phyloP scores from a whole-genome alignment of 2,113 vertebrate genomes.

The Glaucomys volans region DNA sequence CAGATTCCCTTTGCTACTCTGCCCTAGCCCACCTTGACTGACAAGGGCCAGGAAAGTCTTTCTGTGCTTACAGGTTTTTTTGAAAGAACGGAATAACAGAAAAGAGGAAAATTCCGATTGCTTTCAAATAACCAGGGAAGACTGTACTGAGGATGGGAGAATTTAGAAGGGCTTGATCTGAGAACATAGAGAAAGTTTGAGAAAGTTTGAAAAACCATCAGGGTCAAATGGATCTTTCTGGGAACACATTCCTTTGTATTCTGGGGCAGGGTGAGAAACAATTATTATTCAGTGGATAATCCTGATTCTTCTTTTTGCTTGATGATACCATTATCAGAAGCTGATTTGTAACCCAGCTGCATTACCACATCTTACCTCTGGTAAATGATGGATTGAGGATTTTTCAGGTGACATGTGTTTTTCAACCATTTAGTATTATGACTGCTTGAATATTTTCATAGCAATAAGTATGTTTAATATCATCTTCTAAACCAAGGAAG shows the following conservation, averaged over 20 bases:
- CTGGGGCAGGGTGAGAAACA: not conserved
- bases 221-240: not conserved
- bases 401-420: slow-evolving; percentile 35
- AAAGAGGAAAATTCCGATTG: not conserved
- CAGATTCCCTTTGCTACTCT: not conserved
- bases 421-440: slow-evolving; percentile 41
- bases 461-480: not conserved
- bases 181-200: slow-evolving; percentile 2
- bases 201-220: not conserved
- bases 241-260: not conserved
- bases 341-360: not conserved
- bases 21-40: not conserved
- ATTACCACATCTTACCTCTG: slow-evolving; percentile 20
- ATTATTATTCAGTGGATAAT: not conserved
- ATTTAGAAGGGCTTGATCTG: not conserved
- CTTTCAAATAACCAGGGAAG: not conserved
- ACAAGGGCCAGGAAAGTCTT: not conserved
- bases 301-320: not conserved
- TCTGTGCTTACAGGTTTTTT: not conserved
- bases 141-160: not conserved
- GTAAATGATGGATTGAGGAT: not conserved
- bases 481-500: not conserved
- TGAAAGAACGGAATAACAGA: not conserved
- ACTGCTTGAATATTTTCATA: slow-evolving; percentile 36
- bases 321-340: not conserved